Conservation (phyloP, 2,113 vertebrate genomes). For the Eulemur macaco region DNA sequence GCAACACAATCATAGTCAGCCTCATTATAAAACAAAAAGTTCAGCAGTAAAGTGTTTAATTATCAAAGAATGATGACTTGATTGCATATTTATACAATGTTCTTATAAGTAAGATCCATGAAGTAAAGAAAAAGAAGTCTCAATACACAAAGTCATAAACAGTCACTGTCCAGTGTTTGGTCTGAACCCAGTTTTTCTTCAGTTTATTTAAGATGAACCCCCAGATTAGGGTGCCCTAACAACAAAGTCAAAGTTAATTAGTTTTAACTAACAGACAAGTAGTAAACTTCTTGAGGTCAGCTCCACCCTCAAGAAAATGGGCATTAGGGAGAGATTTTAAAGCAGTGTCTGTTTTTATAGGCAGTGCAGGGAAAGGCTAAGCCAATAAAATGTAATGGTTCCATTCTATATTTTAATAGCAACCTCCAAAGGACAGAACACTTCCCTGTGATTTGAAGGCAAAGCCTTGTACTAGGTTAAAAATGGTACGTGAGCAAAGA, state of each 20-base stretch:
- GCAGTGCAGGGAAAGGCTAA: constrained; percentile 89
- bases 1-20: not conserved
- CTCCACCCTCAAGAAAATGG: constrained; percentile 84
- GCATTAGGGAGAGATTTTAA: constrained; percentile 87
- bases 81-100: constrained; percentile 5
- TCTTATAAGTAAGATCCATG: constrained; percentile 32
- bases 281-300: constrained; percentile 87
- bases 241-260: constrained; percentile 89
- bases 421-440: constrained; percentile 83
- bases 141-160: constrained; percentile 54
- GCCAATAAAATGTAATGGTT: constrained; percentile 88
- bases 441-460: constrained; percentile 83
- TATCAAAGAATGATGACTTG: constrained; percentile 42
- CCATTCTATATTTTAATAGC: constrained; percentile 89
- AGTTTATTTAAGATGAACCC: constrained; percentile 82
- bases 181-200: constrained; percentile 68
- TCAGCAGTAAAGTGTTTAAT: not conserved
- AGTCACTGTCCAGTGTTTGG: constrained; percentile 53
- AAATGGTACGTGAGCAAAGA: constrained; percentile 79
- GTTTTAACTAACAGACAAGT: constrained; percentile 84
- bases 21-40: not conserved
- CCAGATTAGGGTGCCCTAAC: constrained; percentile 80
- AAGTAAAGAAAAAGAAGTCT: constrained; percentile 3
- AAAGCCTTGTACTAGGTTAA: constrained; percentile 81
- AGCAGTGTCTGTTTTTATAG: constrained; percentile 90